Evolutionary conservation across 2,113 vertebrate species (phyloP), one percentile per base, ranked within the genome.

Genomic region (Urocolius indicus): DNA sequence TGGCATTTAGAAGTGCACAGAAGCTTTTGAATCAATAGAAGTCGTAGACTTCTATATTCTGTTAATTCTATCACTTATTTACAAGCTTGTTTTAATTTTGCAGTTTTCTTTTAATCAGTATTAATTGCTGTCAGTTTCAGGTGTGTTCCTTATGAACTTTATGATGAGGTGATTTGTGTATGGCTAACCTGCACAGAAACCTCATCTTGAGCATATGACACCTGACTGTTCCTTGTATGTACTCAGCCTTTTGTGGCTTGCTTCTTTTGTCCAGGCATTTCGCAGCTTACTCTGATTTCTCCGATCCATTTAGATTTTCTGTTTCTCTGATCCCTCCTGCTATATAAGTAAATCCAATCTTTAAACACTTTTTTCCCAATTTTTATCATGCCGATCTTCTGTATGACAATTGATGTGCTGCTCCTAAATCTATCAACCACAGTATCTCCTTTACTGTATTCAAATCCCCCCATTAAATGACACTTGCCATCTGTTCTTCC

Each of bases 31-130:
- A 16, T 61, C 2, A 3, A 10, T 10, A n/a, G 20, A 89, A 71
- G 61, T 58, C 38, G 71, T 0, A 0, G 34, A 30, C 4, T 34
- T 48, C 24, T 69, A 13, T 11, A 32, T 2, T 29, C 7, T 34
- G 16, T 11, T 90, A 52, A 36, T 59, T 67, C 26, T 45, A 17
- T 45, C 34, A 27, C 2, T 57, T 51, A 9, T 86, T 5, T 83
- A 17, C 34, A 59, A 34, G 22, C 66, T 67, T 41, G 17, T 54
- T 77, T 30, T 11, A 74, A 52, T 72, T 78, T 34, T 58, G 6
- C 29, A 75, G 11, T 21, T 55, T 49, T 61, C 34, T 68, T 84
- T 58, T 52, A 87, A 79, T 32, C 7, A 67, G 15, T 55, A 77
- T 58, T 49, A 84, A 62, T 74, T 74, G 15, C 4, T 74, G 30